Evolutionary conservation across 2,888 invertebrate species (phyloP).

Genomic region (Tenthredo notha): DNA sequence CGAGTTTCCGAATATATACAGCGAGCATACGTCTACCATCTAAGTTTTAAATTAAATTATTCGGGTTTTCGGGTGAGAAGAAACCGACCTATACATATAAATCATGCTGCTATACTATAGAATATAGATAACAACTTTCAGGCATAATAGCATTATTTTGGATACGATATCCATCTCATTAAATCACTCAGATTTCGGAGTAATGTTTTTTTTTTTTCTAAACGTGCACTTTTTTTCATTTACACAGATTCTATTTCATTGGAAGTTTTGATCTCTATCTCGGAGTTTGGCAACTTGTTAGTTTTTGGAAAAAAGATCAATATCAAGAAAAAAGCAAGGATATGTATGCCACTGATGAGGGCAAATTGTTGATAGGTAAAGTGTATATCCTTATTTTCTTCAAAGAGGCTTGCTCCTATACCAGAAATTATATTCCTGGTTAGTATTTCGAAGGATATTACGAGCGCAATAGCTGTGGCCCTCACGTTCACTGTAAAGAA

Average conservation of each 20-base stretch:
- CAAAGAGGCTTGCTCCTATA: background rate
- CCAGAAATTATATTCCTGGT: background rate
- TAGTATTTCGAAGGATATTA: background rate
- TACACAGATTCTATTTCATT: background rate
- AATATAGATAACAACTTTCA: background rate
- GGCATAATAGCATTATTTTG: background rate
- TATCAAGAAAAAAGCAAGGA: background rate
- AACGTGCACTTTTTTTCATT: background rate
- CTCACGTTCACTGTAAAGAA: background rate
- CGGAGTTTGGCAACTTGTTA: background rate
- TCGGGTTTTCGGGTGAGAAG: background rate
- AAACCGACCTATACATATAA: background rate
- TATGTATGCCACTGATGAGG: background rate
- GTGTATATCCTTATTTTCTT: too few relatives aligned
- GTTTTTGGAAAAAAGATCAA: slow-evolving; percentile 5
- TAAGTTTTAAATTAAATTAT: background rate
- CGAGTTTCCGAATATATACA: background rate
- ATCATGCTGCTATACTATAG: background rate
- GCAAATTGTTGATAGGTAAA: background rate
- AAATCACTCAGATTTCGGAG: background rate
- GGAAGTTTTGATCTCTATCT: background rate
- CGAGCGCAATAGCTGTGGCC: background rate
- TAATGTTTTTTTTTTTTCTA: background rate
- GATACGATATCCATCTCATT: background rate
- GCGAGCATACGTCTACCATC: background rate